Percentiles rank a stretch among this genome's conserved stretches.
phyloP scores from a whole-genome alignment of 2,113 vertebrate genomes.

The Lathamus discolor region DNA sequence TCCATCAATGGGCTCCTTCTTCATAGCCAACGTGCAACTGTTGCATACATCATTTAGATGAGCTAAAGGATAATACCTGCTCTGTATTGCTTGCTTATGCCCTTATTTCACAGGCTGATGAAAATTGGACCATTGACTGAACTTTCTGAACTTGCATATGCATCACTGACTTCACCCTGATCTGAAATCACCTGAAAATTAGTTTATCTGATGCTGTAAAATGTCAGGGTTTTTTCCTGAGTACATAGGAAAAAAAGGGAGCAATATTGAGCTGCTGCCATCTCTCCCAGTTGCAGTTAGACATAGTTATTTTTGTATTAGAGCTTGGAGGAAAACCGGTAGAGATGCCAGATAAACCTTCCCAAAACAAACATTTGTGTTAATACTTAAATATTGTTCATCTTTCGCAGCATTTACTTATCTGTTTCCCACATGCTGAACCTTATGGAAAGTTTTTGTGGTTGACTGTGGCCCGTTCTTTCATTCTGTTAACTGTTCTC shows the following conservation, averaged over 20 bases:
- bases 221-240: background rate
- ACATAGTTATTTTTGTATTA: slow-evolving; percentile 37
- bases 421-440: slow-evolving; percentile 58
- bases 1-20: background rate
- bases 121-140: background rate
- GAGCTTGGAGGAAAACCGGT: background rate
- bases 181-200: slow-evolving; percentile 24
- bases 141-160: background rate
- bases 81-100: background rate
- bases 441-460: slow-evolving; percentile 47
- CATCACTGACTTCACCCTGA: background rate
- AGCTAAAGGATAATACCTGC: background rate
- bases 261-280: slow-evolving; percentile 22
- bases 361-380: slow-evolving; percentile 48
- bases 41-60: background rate
- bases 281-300: slow-evolving; percentile 16
- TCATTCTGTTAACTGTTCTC: background rate
- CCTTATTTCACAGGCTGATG: background rate
- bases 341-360: slow-evolving; percentile 48
- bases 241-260: background rate
- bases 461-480: slow-evolving; percentile 16
- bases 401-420: slow-evolving; percentile 17
- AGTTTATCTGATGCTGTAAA: background rate
- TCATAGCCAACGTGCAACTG: background rate
- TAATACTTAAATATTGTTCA: slow-evolving; percentile 67